Percentiles rank a stretch among this genome's conserved stretches.
Conservation (phyloP, 37 sponge, comb jelly and placozoan genomes). For the Eunapius fragilis region DNA sequence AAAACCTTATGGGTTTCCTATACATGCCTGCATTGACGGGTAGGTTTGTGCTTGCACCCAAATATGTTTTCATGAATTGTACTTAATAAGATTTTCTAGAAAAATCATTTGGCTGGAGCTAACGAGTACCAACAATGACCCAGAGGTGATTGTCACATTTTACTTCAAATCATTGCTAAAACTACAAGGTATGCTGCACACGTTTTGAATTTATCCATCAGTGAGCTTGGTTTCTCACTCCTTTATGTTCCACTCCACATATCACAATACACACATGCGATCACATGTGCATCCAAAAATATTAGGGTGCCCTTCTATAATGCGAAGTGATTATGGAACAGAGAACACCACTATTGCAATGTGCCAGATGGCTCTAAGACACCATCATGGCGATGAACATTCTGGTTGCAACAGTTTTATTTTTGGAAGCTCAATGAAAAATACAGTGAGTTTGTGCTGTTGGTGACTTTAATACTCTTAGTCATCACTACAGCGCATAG, state of each 20-base stretch:
- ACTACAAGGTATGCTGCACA: neutral
- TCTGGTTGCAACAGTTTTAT: constrained; percentile 14
- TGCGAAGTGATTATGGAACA: constrained; percentile 36
- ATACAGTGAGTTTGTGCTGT: neutral
- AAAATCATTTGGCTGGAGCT: constrained; percentile 17
- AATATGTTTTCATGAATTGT: neutral
- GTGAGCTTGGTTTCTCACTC: too few relatives aligned
- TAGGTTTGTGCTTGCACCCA: neutral
- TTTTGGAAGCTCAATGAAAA: constrained; percentile 27
- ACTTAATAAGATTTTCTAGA: constrained; percentile 5
- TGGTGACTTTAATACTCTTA: too few relatives aligned
- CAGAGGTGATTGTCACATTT: constrained; percentile 3
- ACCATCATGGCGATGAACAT: neutral
- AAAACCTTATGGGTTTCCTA: constrained; percentile 47
- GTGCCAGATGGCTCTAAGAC: constrained; percentile 23
- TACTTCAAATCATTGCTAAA: neutral
- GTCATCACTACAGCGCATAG: neutral
- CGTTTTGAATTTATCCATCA: neutral
- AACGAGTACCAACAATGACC: constrained; percentile 37
- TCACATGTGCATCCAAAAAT: too few relatives aligned
- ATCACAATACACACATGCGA: too few relatives aligned
- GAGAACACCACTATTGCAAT: constrained; percentile 23
- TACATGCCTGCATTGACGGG: constrained; percentile 65
- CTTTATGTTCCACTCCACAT: too few relatives aligned
- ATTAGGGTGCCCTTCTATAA: constrained; percentile 22